Evolutionary conservation across 1,140 invertebrate species (phyloP), one percentile per base, ranked within the genome.

Genomic region (Matsumurasca onukii): DNA sequence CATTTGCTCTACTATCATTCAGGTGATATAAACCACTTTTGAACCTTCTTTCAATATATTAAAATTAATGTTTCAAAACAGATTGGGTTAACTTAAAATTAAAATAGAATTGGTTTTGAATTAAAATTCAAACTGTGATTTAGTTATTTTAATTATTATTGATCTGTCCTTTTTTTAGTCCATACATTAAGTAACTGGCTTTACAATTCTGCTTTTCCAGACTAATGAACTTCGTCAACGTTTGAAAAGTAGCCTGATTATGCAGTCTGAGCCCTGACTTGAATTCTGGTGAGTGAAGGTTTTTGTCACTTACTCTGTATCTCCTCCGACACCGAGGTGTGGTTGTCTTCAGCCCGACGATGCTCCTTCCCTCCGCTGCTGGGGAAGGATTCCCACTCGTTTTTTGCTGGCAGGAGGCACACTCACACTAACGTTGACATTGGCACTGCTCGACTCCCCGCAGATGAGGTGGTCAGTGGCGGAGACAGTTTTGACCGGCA

Each of bases 321-420:
- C n/a, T n/a, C n/a, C n/a, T n/a, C n/a, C n/a, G n/a, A n/a, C n/a
- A n/a, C n/a, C n/a, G n/a, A n/a, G n/a, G n/a, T n/a, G n/a, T n/a
- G n/a, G n/a, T n/a, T n/a, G n/a, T n/a, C n/a, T n/a, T n/a, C n/a
- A n/a, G n/a, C n/a, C n/a, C 24, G 34, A 48, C 17, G 64, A 66
- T 15, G 5, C 31, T 66, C 64, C 64, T 66, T 66, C 64, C 64
- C 64, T 49, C 48, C 64, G 48, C 64, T 25, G 39, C 64, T 49
- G 20, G 39, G 64, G 64, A 48, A 48, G n/a, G n/a, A 66, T 49
- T 66, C 30, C 30, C 39, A 66, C 20, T 49, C 64, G 64, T 66
- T 66, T 66, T 66, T 66, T 66, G 64, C 30, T 66, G 2, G 49
- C 20, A 3, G 49, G 49, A 51, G 25, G 5, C 1, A 1, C 2